Evolutionary conservation across 2,888 invertebrate species (phyloP).

Genomic region (Amorpha juglandis): DNA sequence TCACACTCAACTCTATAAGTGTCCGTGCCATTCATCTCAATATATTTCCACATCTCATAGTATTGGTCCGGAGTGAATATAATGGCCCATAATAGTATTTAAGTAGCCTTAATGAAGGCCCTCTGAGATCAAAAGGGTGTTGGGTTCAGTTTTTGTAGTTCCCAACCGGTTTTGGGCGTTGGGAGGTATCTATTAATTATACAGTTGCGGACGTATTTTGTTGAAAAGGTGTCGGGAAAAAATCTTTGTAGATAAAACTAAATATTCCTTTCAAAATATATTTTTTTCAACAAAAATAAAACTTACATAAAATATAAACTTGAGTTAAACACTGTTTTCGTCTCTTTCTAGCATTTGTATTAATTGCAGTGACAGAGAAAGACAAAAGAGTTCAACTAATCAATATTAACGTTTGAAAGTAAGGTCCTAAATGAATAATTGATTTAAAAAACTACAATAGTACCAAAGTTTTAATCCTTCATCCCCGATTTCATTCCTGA

Average conservation of each 20-base stretch:
- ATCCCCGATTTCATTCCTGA: too few species aligned
- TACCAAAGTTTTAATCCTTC: too few species aligned
- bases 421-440: too few species aligned
- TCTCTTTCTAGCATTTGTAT: too few species aligned
- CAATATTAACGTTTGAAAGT: too few species aligned
- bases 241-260: neutral
- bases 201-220: conserved; percentile 28
- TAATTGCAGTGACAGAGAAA: too few species aligned
- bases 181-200: conserved; percentile 47
- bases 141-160: conserved; percentile 47
- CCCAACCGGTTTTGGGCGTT: conserved; percentile 47
- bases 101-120: conserved; percentile 71
- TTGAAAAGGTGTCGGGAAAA: neutral
- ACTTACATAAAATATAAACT: neutral
- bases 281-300: neutral
- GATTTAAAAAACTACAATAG: too few species aligned
- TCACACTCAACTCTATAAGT: conserved; percentile 16
- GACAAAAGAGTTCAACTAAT: too few species aligned
- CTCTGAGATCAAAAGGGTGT: conserved; percentile 47
- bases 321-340: too few species aligned
- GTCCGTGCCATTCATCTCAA: conserved; percentile 14
- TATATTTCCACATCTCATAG: conserved; percentile 20
- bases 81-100: conserved; percentile 71
- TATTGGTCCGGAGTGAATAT: conserved; percentile 55
- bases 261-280: too few species aligned